phyloP scores from a whole-genome alignment of 2,888 invertebrate genomes.

The Andrena hattorfiana region DNA sequence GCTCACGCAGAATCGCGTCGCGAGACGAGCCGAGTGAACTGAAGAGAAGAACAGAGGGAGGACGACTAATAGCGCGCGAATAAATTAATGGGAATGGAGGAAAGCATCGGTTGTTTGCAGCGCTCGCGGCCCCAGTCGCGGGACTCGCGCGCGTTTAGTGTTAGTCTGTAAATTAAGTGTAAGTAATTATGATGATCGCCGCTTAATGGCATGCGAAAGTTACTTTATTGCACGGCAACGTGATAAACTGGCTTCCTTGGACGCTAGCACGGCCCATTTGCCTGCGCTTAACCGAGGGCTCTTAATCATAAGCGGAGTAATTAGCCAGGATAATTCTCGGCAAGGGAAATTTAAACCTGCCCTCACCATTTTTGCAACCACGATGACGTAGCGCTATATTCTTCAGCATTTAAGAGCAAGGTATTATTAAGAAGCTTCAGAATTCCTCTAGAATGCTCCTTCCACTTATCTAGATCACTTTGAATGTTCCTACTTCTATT shows the following conservation, averaged over 20 bases:
- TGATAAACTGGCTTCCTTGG: constrained; percentile 12
- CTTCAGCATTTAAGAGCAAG: not conserved
- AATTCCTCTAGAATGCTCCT: too few species aligned
- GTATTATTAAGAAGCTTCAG: too few species aligned
- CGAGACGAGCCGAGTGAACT: not conserved
- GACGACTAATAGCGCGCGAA: constrained; percentile 2
- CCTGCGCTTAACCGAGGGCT: not conserved
- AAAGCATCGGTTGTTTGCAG: not conserved
- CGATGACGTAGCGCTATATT: not conserved
- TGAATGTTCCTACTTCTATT: too few species aligned
- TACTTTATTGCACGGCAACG: not conserved
- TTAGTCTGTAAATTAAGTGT: not conserved
- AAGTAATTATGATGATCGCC: constrained; percentile 2
- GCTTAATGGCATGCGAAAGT: constrained; percentile 12
- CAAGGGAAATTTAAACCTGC: constrained; percentile 9
- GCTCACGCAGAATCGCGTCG: not conserved
- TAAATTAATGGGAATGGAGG: constrained; percentile 4
- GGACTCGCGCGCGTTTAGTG: not conserved
- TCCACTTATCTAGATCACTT: too few species aligned
- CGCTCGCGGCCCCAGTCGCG: not conserved
- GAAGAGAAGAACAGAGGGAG: not conserved
- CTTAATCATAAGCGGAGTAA: constrained; percentile 13
- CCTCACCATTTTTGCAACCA: not conserved
- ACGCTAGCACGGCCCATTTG: not conserved
- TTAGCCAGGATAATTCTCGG: constrained; percentile 9